Evolutionary conservation across 1,140 invertebrate species (phyloP).

Genomic region (Diprion similis): DNA sequence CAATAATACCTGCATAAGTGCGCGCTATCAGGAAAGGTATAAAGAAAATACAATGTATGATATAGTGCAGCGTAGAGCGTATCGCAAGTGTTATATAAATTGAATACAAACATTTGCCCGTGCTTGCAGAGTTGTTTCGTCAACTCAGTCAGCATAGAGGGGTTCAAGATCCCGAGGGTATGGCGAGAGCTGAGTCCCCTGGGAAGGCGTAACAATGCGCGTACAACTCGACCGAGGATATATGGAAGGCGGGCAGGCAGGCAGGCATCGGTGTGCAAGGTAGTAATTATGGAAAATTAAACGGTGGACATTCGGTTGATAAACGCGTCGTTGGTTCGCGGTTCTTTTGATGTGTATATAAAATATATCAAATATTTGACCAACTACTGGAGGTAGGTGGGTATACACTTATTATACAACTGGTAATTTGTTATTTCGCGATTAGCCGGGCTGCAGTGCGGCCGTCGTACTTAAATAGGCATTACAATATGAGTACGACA

Average conservation of each 20-base stretch:
- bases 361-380: conserved; percentile 3
- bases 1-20: too few relatives aligned
- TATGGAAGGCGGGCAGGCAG: background rate
- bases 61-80: too few relatives aligned
- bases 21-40: too few relatives aligned
- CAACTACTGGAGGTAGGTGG: background rate
- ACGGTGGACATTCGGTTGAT: conserved; percentile 5
- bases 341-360: background rate
- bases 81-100: background rate
- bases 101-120: conserved; percentile 5
- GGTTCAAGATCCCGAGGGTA: background rate
- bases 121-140: background rate
- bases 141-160: background rate
- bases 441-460: background rate
- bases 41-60: background rate
- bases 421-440: background rate
- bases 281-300: conserved; percentile 17
- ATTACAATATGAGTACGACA: too few relatives aligned
- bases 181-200: background rate
- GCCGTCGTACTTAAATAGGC: background rate
- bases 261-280: background rate
- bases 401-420: too few relatives aligned
- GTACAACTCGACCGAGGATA: background rate
- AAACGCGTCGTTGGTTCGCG: background rate
- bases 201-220: background rate